Conservation (phyloP, 2,113 vertebrate species). For the Oncorhynchus masou region DNA sequence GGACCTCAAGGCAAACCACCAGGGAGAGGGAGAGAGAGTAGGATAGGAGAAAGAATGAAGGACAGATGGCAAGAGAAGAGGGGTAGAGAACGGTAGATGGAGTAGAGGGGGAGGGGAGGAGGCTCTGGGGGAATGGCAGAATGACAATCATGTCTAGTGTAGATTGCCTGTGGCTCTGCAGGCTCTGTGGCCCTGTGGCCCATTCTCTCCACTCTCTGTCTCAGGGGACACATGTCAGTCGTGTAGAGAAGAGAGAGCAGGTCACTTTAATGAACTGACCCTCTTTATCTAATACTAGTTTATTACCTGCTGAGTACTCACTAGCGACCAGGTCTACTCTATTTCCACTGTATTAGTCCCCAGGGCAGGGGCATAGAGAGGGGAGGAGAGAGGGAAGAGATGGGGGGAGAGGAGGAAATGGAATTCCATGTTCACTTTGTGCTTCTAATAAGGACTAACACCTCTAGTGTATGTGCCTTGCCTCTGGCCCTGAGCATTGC, state of each 20-base stretch:
- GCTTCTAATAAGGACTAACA: conserved; percentile 60
- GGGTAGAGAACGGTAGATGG: background rate
- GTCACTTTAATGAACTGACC: conserved; percentile 60
- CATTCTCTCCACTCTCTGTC: background rate
- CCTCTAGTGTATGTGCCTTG: conserved; percentile 45
- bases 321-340: conserved; percentile 26
- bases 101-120: background rate
- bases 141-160: conserved; percentile 44
- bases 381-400: background rate
- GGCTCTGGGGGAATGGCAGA: conserved; percentile 15
- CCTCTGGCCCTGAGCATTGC: conserved; percentile 53
- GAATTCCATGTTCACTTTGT: conserved; percentile 37
- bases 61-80: conserved; percentile 1
- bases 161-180: conserved; percentile 36
- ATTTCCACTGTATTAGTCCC: conserved; percentile 44
- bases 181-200: conserved; percentile 28
- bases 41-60: background rate
- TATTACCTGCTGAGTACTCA: conserved; percentile 62
- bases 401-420: background rate
- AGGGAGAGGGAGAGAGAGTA: conserved; percentile 12
- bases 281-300: conserved; percentile 59
- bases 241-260: conserved; percentile 45
- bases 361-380: conserved; percentile 1
- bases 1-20: conserved; percentile 31
- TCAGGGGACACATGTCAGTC: conserved; percentile 57